Evolutionary conservation across 1,140 invertebrate genomes (phyloP).

Genomic region (Ceratoteleas bidentatus): DNA sequence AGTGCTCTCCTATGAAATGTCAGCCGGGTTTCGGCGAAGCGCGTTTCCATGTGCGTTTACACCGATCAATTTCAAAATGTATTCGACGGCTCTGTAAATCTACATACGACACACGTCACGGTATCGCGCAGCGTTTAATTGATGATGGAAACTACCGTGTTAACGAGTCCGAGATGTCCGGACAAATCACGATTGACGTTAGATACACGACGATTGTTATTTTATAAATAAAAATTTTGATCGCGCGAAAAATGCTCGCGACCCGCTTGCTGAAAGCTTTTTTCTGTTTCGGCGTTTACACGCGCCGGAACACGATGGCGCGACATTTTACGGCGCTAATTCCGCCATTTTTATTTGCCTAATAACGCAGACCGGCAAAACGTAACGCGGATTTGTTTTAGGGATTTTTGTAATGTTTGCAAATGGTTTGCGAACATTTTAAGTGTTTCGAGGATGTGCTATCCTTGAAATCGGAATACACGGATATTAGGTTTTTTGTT

Average conservation of each 20-base stretch:
- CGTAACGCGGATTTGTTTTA: no score
- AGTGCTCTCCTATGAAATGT: slow-evolving; percentile 55
- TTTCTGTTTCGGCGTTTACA: slow-evolving; percentile 9
- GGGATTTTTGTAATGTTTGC: no score
- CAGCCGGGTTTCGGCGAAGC: slow-evolving; percentile 50
- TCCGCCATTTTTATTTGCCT: neutral
- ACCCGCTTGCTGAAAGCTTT: slow-evolving; percentile 18
- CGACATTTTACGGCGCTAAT: neutral
- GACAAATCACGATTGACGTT: slow-evolving; percentile 47
- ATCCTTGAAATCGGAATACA: no score
- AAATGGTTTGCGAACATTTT: no score
- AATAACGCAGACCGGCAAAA: no score
- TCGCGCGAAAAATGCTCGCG: neutral
- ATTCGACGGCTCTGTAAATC: slow-evolving; percentile 43
- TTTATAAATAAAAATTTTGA: slow-evolving; percentile 37
- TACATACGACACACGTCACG: slow-evolving; percentile 51
- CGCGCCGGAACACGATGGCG: slow-evolving; percentile 1
- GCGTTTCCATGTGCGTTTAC: slow-evolving; percentile 72
- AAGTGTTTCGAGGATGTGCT: no score
- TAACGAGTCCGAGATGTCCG: slow-evolving; percentile 42
- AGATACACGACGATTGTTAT: slow-evolving; percentile 30
- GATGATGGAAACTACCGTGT: slow-evolving; percentile 44
- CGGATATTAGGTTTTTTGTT: no score
- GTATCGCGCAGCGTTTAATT: slow-evolving; percentile 26
- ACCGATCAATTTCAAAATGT: slow-evolving; percentile 65